A percentile compares a stretch with the other conserved stretches of the same genome.
Conservation (phyloP, 2,888 invertebrate species). For the Choreutis nemorana region DNA sequence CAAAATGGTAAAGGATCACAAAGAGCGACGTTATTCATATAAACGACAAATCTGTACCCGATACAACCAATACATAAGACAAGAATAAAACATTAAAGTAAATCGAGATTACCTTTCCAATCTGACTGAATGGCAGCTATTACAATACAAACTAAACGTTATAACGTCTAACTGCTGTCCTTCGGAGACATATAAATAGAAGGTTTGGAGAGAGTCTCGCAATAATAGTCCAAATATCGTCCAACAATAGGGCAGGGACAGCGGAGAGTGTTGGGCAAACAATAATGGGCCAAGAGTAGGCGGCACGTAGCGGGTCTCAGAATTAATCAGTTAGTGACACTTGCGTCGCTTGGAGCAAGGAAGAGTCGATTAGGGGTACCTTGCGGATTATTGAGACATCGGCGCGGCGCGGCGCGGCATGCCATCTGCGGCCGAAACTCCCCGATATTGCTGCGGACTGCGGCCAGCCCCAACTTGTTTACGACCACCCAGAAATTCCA, state of each 20-base stretch:
- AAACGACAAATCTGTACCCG: no score
- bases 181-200: slow-evolving; percentile 49
- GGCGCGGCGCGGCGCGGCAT: slow-evolving; percentile 37
- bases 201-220: slow-evolving; percentile 26
- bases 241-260: slow-evolving; percentile 47
- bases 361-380: slow-evolving; percentile 64
- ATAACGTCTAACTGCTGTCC: slow-evolving; percentile 37
- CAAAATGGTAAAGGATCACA: no score
- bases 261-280: slow-evolving; percentile 45
- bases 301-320: slow-evolving; percentile 45
- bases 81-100: slow-evolving; percentile 32
- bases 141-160: slow-evolving; percentile 47
- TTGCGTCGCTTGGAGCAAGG: slow-evolving; percentile 58
- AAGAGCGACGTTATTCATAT: no score
- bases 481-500: slow-evolving; percentile 51
- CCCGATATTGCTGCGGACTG: slow-evolving; percentile 51
- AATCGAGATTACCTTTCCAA: slow-evolving; percentile 40
- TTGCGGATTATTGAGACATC: slow-evolving; percentile 64
- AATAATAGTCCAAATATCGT: slow-evolving; percentile 55
- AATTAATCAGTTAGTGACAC: slow-evolving; percentile 66
- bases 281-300: slow-evolving; percentile 43
- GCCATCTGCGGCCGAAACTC: slow-evolving; percentile 58
- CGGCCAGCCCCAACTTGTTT: slow-evolving; percentile 51
- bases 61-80: slow-evolving; percentile 15
- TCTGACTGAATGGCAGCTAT: slow-evolving; percentile 52